These are phyloP conservation scores for Hydrolagus colliei DNA, from an alignment of 2,797 vertebrate species.

Conservation along the genomic window DNA sequence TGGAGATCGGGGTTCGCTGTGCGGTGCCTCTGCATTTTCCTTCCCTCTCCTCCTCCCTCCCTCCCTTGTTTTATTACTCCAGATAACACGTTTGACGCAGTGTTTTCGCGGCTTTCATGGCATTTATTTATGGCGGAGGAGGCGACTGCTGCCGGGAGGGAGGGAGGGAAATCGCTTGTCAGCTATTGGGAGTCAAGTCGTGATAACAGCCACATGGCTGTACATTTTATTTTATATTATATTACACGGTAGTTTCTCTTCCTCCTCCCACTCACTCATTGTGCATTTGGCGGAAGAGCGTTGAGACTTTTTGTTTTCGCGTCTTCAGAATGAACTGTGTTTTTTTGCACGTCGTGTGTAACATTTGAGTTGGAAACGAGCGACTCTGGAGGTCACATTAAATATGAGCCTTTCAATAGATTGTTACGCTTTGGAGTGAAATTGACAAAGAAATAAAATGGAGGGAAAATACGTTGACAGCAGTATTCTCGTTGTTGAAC, in stretches of 20 bases:
- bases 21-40: too few relatives aligned
- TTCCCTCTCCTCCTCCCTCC: not conserved
- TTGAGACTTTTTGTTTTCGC: not conserved
- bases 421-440: not conserved
- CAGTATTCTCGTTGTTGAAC: not conserved
- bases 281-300: too few relatives aligned
- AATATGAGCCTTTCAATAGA: not conserved
- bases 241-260: too few relatives aligned
- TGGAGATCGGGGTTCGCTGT: not conserved
- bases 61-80: not conserved
- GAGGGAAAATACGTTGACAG: not conserved
- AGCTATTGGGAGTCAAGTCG: too few relatives aligned
- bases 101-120: not conserved
- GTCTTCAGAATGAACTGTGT: too few relatives aligned
- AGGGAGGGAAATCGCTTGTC: too few relatives aligned
- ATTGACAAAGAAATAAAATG: slow-evolving; percentile 4
- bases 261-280: too few relatives aligned
- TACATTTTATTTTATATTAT: not conserved
- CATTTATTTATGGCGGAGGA: not conserved
- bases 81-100: not conserved
- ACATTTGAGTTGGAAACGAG: not conserved
- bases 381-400: not conserved
- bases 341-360: not conserved
- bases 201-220: too few relatives aligned
- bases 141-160: not conserved